Evolutionary conservation across 2,113 vertebrate genomes (phyloP).

Genomic region (Vulpes ferrilata): DNA sequence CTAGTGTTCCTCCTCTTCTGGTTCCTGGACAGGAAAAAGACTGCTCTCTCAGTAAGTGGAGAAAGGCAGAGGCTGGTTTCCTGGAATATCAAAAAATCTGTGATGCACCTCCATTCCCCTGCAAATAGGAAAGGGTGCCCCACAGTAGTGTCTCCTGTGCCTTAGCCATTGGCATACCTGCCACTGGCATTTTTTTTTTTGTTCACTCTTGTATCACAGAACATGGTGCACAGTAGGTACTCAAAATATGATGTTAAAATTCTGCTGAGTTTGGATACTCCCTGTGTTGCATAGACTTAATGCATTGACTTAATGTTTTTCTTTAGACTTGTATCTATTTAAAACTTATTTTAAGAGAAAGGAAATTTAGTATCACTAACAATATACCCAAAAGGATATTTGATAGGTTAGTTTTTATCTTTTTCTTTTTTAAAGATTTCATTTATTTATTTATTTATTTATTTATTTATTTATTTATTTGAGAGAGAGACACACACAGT

Average conservation of each 20-base stretch:
- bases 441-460: no score
- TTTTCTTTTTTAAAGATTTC: no score
- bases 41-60: neutral
- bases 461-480: no score
- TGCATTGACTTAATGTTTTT: neutral
- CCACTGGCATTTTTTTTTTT: neutral
- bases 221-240: neutral
- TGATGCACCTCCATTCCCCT: no score
- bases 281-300: neutral
- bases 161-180: neutral
- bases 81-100: neutral
- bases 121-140: neutral
- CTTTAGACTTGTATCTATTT: neutral
- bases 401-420: neutral
- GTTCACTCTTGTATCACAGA: neutral
- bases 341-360: neutral
- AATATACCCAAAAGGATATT: neutral
- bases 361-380: neutral
- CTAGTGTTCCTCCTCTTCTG: neutral
- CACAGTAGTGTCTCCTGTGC: neutral
- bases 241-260: neutral
- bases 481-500: no score
- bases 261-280: neutral
- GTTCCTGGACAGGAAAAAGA: neutral
- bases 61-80: neutral